Evolutionary conservation across 2,113 vertebrate genomes (phyloP), one percentile per base, ranked within the genome.

Genomic region (Coturnix japonica): DNA sequence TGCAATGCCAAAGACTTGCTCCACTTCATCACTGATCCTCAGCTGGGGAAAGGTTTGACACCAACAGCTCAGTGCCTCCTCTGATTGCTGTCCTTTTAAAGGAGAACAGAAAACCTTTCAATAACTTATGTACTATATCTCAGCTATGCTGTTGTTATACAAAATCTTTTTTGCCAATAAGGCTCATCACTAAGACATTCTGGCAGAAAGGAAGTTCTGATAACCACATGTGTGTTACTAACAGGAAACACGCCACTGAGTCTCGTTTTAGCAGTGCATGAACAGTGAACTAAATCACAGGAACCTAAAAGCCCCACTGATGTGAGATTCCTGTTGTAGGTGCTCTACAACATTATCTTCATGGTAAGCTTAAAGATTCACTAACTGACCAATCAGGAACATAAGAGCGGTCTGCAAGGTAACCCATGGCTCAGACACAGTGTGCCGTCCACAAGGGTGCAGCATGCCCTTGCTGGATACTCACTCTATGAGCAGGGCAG

Each of bases 161-260:
- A 64, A 56, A 89, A 31, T 30, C 37, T 51, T 76, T 31, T 66
- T 22, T 56, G 51, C 26, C 26, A 53, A 53, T 44, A 53, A 53
- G 47, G 54, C 49, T 63, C 37, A 33, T 35, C 37, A 9, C 31
- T 61, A 9, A 59, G 70, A 44, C 22, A 4, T 63, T 59, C 43
- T 2, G 6, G 67, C 30, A 47, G 12, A 9, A 57, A 72, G 39
- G 12, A 44, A 47, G 63, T 57, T 81, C 67, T 63, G 59, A 64
- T 80, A 22, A 75, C 37, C 12, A 31, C 30, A 28, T 0, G 2
- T n/a, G 21, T 14, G 1, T 46, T 49, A 4, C 61, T 28, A 22
- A 23, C 11, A 63, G 51, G 31, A 54, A 67, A 8, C 33, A 49
- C n/a, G n/a, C 5, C 30, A 9, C 16, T 51, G 31, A 59, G 33